A percentile compares a stretch with the other conserved stretches of the same genome.
Conservation (phyloP, 2,888 invertebrate species). For the Cephonodes hylas region DNA sequence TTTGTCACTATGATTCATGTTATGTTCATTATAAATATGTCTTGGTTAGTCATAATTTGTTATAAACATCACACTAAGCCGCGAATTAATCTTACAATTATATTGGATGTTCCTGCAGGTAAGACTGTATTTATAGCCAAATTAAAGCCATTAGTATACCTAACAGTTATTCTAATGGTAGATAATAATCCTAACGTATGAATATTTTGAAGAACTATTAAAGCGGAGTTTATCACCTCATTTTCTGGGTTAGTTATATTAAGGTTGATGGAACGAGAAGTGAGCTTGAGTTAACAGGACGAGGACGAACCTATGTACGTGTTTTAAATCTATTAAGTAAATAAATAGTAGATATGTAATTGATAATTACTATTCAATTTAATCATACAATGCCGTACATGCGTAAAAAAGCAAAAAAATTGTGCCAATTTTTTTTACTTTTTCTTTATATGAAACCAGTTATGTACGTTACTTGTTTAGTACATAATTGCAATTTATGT, state of each 20-base stretch:
- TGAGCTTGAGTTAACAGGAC: too few relatives aligned
- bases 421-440: too few relatives aligned
- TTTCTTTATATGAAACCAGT: too few relatives aligned
- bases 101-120: constrained; percentile 13
- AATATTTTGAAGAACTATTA: background rate
- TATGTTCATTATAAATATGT: constrained; percentile 9
- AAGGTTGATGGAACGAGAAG: too few relatives aligned
- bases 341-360: too few relatives aligned
- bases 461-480: background rate
- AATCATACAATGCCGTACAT: too few relatives aligned
- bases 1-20: constrained; percentile 1
- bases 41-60: background rate
- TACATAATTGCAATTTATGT: background rate
- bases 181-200: background rate
- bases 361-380: too few relatives aligned
- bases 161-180: background rate
- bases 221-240: background rate
- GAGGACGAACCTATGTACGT: too few relatives aligned
- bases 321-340: too few relatives aligned
- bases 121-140: background rate
- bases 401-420: too few relatives aligned
- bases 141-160: background rate
- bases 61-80: background rate
- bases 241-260: too few relatives aligned
- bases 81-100: background rate